phyloP scores from a whole-genome alignment of 2,888 invertebrate species.

The Volucella zonaria region DNA sequence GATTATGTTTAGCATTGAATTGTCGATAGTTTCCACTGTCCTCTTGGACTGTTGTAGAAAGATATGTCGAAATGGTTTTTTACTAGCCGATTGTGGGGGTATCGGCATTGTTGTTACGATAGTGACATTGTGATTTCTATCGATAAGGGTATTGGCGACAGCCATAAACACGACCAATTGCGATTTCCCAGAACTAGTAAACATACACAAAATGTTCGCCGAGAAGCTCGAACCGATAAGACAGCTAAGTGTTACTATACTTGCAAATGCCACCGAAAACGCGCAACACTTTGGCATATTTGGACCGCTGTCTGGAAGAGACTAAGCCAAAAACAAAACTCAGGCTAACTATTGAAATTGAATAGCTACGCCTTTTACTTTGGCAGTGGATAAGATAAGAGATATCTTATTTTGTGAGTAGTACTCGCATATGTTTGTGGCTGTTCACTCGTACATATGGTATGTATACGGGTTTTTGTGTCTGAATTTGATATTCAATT shows the following conservation, averaged over 20 bases:
- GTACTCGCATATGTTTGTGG: too few species aligned
- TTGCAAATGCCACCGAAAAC: neutral
- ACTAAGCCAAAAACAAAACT: neutral
- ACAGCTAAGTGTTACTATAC: neutral
- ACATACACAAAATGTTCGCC: slow-evolving; percentile 75
- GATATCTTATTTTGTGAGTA: too few species aligned
- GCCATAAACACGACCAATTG: slow-evolving; percentile 76
- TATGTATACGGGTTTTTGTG: too few species aligned
- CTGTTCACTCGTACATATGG: too few species aligned
- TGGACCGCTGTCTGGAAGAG: slow-evolving; percentile 2
- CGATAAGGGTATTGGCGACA: slow-evolving; percentile 74
- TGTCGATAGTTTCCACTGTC: neutral
- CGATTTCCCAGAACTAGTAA: slow-evolving; percentile 74
- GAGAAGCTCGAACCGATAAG: slow-evolving; percentile 4
- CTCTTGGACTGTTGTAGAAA: neutral
- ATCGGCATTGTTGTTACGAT: slow-evolving; percentile 72
- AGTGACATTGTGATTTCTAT: slow-evolving; percentile 76
- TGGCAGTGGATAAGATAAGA: too few species aligned
- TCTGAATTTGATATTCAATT: too few species aligned
- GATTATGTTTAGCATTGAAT: neutral
- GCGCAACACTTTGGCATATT: slow-evolving; percentile 19
- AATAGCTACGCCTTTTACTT: too few species aligned
- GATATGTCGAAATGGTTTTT: slow-evolving; percentile 36
- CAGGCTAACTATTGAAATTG: too few species aligned
- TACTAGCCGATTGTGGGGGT: slow-evolving; percentile 2